phyloP scores from a whole-genome alignment of 2,113 vertebrate genomes.

The Chunga burmeisteri region DNA sequence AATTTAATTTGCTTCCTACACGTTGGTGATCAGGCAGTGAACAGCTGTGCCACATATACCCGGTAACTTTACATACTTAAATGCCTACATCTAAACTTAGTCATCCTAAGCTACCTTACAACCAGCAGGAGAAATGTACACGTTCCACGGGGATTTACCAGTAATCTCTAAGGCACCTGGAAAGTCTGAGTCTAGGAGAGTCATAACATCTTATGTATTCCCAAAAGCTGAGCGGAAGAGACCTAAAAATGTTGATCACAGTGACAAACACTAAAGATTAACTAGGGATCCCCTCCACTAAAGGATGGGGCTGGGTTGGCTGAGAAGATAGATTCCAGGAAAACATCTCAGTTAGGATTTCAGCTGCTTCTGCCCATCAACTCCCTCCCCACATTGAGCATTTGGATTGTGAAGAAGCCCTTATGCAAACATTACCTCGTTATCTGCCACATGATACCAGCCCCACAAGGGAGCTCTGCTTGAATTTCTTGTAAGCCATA shows the following conservation, averaged over 20 bases:
- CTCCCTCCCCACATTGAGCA: not conserved
- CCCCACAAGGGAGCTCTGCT: not conserved
- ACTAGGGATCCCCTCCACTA: not conserved
- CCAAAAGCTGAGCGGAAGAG: not conserved
- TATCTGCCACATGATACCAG: not conserved
- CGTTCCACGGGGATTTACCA: not conserved
- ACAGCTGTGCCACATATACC: not conserved
- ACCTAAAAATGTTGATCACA: not conserved
- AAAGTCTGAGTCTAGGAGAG: not conserved
- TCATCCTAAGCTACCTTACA: not conserved
- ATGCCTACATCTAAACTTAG: not conserved
- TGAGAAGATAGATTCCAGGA: not conserved
- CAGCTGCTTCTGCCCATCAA: not conserved
- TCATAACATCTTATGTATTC: fast-evolving
- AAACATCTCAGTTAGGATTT: not conserved
- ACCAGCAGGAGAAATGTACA: not conserved
- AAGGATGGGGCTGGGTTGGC: not conserved
- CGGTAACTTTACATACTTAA: not conserved
- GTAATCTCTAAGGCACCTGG: not conserved
- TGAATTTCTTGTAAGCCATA: not conserved
- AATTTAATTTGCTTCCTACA: not conserved
- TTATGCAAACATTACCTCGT: not conserved
- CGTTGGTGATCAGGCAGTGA: not conserved
- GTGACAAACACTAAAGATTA: not conserved
- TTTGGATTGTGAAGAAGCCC: not conserved